phyloP scores from a whole-genome alignment of 2,888 invertebrate species.

The Ochropacha duplaris region DNA sequence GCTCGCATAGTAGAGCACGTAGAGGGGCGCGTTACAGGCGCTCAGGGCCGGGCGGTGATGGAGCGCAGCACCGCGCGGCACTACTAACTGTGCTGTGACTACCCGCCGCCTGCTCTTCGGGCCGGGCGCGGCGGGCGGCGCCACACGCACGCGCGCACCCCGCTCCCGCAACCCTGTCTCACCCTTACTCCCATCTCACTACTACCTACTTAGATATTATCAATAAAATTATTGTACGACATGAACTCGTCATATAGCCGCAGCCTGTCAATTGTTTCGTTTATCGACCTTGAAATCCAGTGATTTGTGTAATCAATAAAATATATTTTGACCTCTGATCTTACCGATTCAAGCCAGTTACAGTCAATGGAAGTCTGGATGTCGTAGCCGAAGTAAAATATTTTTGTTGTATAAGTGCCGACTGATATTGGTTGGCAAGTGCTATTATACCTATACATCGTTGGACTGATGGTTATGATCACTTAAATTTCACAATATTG shows the following conservation, averaged over 20 bases:
- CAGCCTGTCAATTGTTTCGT: constrained; percentile 57
- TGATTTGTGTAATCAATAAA: constrained; percentile 25
- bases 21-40: not conserved
- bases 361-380: not conserved
- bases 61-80: constrained; percentile 35
- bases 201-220: constrained; percentile 78
- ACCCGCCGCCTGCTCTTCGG: constrained; percentile 45
- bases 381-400: not conserved
- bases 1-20: constrained; percentile 61
- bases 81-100: constrained; percentile 59
- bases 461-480: too few species aligned
- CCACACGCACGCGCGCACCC: constrained; percentile 62
- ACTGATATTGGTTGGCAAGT: not conserved
- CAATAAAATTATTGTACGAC: constrained; percentile 80
- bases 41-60: constrained; percentile 9
- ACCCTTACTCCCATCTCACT: constrained; percentile 73
- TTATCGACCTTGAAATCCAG: constrained; percentile 45
- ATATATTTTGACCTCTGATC: constrained; percentile 3
- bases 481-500: too few species aligned
- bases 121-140: constrained; percentile 70
- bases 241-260: constrained; percentile 62
- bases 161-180: constrained; percentile 28
- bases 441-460: too few species aligned
- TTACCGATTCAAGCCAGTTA: not conserved
- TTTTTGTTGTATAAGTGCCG: not conserved